Base-by-base conservation (phyloP, 2,797 vertebrate species). In the Mormyrops boulengeri region DNA sequence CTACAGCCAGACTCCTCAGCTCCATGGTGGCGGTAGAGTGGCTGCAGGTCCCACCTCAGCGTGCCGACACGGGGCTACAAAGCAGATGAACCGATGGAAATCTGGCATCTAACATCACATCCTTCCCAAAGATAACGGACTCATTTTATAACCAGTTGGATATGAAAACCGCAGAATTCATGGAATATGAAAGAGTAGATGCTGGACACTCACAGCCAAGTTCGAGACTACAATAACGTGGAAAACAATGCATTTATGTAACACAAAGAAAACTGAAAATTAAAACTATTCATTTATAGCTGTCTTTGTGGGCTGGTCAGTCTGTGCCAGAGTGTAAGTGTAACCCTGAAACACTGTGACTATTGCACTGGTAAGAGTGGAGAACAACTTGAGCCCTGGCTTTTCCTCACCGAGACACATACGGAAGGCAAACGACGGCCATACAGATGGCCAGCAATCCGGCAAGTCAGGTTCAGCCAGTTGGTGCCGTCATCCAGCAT, bases 1-100 rank as follows among this genome's bases (percentile, higher is more conserved):
- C 41, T 96, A 6, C 90, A 94, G 73, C 93, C 94, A 0, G 14
- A 4, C 4, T 4, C 30, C 66, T 66, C 4, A 92, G 92, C 2
- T 92, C 92, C 3, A 90, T 90, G n/a, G 17, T 6, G 85, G 85
- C 34, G 8, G n/a, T n/a, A 3, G 44, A 11, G 14, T 19, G 11
- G 82, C 82, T 30, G 12, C 38, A 30, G 38, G 73, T 44, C 38
- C 17, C 38, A 19, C 73, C 73, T 80, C 4, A 6, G 5, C 14
- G 1, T 7, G 3, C 2, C 34, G 17, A 77, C 47, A 85, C 4
- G 4, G 26, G 12, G 84, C 84, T 3, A 26, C 44, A 17, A 7
- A 49, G n/a, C 9, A 50, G n/a, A 26, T 12, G 17, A 49, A 22
- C 49, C 26, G 22, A 49, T 12, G n/a, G 8, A 50, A 85, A 85